phyloP scores from a whole-genome alignment of 2,888 invertebrate species.

The Halictus ligatus region DNA sequence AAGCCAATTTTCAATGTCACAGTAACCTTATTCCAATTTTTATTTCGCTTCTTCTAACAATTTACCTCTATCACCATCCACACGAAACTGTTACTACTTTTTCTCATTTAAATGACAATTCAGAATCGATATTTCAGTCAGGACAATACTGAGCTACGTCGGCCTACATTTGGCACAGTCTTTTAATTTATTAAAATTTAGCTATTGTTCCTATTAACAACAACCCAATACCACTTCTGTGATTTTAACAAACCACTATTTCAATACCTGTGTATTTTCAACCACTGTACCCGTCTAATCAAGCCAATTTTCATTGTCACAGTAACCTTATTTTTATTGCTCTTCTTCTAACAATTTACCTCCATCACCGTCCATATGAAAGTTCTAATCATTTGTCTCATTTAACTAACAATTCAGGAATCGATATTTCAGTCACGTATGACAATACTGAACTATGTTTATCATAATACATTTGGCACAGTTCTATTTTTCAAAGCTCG shows the following conservation, averaged over 20 bases:
- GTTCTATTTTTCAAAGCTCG: not conserved
- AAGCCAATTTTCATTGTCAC: conserved; percentile 21
- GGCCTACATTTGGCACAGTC: not conserved
- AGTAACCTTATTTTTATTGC: not conserved
- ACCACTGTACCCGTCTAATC: not conserved
- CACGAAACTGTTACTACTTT: not conserved
- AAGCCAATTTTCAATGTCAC: not conserved
- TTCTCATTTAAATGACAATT: not conserved
- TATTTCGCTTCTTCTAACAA: not conserved
- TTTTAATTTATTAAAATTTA: not conserved
- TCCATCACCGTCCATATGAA: not conserved
- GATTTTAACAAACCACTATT: too few relatives aligned
- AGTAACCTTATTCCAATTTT: not conserved
- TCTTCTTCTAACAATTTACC: not conserved
- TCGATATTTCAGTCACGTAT: not conserved
- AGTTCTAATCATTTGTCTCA: not conserved
- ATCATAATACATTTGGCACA: not conserved
- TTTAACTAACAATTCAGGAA: not conserved
- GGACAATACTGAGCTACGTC: not conserved
- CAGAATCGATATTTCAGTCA: not conserved
- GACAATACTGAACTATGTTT: not conserved
- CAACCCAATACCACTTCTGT: not conserved
- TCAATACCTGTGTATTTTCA: not conserved
- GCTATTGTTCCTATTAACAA: not conserved
- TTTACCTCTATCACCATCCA: not conserved